Base-by-base conservation (phyloP, 2,888 invertebrate species). In the Subacronicta megacephala region DNA sequence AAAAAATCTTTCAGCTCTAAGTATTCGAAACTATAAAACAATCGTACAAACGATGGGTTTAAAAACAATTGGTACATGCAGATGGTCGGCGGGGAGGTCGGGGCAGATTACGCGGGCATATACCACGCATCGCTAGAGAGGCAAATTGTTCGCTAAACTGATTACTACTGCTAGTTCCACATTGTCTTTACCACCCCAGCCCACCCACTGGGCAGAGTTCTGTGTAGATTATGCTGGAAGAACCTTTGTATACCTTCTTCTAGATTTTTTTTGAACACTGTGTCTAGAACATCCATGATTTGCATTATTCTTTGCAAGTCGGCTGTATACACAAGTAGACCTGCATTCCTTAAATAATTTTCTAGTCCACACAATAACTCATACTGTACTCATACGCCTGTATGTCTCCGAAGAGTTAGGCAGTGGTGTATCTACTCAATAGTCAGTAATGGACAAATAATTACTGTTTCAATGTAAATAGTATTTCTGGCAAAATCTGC, bases 101-200 rank as follows among this genome's bases (percentile, higher is more conserved):
- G 76, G 79, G 80, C 84, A 84, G 89, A 87, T 89, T 89, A 87
- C 85, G 70, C 80, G 75, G 82, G 75, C 87, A 88, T 89, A 88
- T 87, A 87, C 88, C 95, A 95, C 96, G 96, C 96, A 95, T 95
- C 96, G 95, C 90, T 94, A 95, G 94, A 94, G 94, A 95, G 95
- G 95, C 96, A 96, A 96, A 96, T 96, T 96, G 96, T 96, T 96
- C 96, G 95, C 95, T 96, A 96, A 96, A 96, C 95, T 96, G 96
- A 96, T 96, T 96, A 96, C 95, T 94, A 95, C 95, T 85, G 85
- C 85, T 92, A 91, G 92, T 90, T 90, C 88, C 82, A 90, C 89
- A 90, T 90, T 92, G 92, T 92, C 93, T 92, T 91, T 88, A 71
- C 78, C 77, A 72, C 83, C 79, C 77, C 58, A 63, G 35, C 17